Evolutionary conservation across 2,113 vertebrate species (phyloP).

Genomic region (Zosterops hypoxanthus): DNA sequence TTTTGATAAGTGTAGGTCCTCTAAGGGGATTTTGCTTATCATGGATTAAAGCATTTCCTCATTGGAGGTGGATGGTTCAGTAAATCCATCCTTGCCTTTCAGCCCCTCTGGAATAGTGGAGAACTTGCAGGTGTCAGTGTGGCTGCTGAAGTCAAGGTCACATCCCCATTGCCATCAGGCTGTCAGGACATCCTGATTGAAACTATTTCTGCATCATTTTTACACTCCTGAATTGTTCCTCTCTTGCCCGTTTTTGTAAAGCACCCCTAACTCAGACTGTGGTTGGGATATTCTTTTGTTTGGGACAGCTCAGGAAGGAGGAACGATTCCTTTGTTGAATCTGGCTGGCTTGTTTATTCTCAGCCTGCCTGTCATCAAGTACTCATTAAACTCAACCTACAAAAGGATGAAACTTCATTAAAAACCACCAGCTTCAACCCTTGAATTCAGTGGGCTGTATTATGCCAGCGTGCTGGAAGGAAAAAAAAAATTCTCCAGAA

Average conservation of each 20-base stretch:
- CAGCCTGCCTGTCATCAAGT: not conserved
- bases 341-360: constrained; percentile 2
- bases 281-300: not conserved
- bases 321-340: not conserved
- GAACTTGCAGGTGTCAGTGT: not conserved
- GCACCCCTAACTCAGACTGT: not conserved
- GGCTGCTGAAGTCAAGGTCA: not conserved
- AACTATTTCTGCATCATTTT: not conserved
- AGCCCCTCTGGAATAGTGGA: not conserved
- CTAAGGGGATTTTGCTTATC: not conserved
- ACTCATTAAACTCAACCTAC: not conserved
- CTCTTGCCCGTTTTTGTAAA: not conserved
- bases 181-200: not conserved
- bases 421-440: not conserved
- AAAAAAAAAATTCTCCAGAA: not conserved
- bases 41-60: not conserved
- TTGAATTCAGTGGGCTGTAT: not conserved
- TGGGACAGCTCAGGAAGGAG: not conserved
- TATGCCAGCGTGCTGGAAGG: not conserved
- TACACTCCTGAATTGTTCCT: not conserved
- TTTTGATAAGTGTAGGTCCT: not conserved
- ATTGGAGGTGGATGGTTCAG: not conserved
- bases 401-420: not conserved
- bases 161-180: not conserved
- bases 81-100: not conserved